Evolutionary conservation across 2,888 invertebrate species (phyloP).

Genomic region (Philonicus albiceps): DNA sequence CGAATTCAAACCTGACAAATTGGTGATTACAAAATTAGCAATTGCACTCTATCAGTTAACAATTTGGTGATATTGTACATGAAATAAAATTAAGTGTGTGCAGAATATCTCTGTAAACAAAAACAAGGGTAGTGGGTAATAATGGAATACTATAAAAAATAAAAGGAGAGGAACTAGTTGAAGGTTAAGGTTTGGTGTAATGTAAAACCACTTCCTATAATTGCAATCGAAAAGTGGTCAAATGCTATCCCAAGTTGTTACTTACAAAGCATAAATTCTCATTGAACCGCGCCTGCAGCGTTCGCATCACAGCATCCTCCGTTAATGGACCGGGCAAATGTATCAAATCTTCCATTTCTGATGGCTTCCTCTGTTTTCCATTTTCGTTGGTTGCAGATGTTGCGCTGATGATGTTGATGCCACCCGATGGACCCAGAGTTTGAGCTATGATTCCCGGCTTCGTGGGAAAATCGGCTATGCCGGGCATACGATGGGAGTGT

Average conservation of each 20-base stretch:
- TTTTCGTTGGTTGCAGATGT: conserved; percentile 46
- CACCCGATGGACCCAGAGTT: conserved; percentile 39
- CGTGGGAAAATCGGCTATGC: conserved; percentile 44
- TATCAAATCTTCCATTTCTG: conserved; percentile 85
- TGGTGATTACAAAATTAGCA: too few species aligned
- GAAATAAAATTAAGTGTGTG: too few species aligned
- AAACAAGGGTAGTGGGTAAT: too few species aligned
- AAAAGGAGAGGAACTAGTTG: not conserved
- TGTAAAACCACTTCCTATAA: not conserved
- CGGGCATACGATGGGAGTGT: conserved; percentile 51
- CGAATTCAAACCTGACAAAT: too few species aligned
- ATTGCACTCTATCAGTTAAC: too few species aligned
- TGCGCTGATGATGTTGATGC: conserved; percentile 49
- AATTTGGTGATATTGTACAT: too few species aligned
- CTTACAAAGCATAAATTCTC: conserved; percentile 89
- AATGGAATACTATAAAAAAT: too few species aligned
- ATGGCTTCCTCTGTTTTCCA: conserved; percentile 53
- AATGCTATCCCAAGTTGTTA: conserved; percentile 52
- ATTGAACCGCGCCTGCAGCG: conserved; percentile 88
- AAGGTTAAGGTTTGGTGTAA: not conserved
- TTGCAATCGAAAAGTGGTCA: not conserved
- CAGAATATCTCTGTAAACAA: too few species aligned
- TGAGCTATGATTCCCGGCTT: conserved; percentile 44
- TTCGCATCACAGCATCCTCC: conserved; percentile 91
- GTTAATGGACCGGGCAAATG: conserved; percentile 92